A percentile compares a stretch with the other conserved stretches of the same genome.
Conservation (phyloP, 2,113 vertebrate genomes). For the Aegithalos caudatus region DNA sequence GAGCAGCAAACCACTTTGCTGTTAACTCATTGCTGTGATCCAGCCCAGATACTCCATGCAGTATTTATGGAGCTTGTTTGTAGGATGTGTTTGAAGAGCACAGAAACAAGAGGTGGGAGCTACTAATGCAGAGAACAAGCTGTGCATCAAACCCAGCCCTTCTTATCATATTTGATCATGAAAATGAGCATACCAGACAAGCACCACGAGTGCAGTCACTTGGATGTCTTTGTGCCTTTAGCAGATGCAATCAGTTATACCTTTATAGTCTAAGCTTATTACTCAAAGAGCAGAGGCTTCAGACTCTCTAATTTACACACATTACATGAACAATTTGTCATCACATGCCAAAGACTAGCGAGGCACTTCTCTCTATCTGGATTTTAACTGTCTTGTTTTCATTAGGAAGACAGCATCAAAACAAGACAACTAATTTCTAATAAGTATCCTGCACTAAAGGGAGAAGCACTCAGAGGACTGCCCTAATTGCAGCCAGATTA, state of each 20-base stretch:
- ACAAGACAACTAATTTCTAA: background rate
- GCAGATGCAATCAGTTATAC: background rate
- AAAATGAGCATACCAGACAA: background rate
- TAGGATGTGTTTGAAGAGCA: background rate
- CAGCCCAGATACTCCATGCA: background rate
- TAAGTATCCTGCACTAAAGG: background rate
- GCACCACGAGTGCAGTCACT: background rate
- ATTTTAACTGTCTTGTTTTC: background rate
- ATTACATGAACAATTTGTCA: background rate
- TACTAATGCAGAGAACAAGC: background rate
- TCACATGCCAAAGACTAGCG: background rate
- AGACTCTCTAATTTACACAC: background rate
- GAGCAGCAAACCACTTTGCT: background rate
- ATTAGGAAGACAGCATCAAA: background rate
- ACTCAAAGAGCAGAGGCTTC: background rate
- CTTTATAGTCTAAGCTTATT: background rate
- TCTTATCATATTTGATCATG: background rate
- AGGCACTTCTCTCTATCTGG: background rate
- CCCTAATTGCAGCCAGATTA: background rate
- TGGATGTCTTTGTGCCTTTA: background rate
- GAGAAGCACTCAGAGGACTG: background rate
- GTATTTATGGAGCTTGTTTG: conserved; percentile 16
- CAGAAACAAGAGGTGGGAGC: conserved; percentile 9
- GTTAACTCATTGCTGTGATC: background rate
- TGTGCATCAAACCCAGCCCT: background rate